phyloP scores from a whole-genome alignment of 2,888 invertebrate species.

The Elgonia sp. region DNA sequence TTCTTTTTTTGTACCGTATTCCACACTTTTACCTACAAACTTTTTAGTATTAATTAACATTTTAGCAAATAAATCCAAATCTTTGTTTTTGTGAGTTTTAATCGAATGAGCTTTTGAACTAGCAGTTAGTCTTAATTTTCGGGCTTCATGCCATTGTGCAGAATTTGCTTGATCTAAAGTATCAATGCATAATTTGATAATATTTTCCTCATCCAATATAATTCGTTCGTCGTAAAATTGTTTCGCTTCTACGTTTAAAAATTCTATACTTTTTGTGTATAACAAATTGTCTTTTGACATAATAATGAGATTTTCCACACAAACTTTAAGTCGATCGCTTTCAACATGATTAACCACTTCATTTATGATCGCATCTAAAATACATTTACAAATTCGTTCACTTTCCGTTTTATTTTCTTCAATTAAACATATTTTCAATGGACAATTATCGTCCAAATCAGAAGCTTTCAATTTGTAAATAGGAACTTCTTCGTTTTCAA shows the following conservation, averaged over 20 bases:
- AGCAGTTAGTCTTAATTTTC: slow-evolving; percentile 55
- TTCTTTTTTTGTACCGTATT: slow-evolving; percentile 70
- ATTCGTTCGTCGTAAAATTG: slow-evolving; percentile 55
- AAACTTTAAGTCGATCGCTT: not conserved
- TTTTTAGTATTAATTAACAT: slow-evolving; percentile 44
- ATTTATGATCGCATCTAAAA: not conserved
- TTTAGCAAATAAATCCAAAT: slow-evolving; percentile 27
- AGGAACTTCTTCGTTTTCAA: not conserved
- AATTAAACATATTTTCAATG: not conserved
- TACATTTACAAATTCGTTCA: slow-evolving; percentile 1
- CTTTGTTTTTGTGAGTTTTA: slow-evolving; percentile 48
- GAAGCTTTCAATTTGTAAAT: not conserved
- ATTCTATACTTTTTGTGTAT: not conserved
- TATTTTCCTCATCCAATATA: slow-evolving; percentile 30
- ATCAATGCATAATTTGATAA: slow-evolving; percentile 43
- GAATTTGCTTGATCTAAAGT: slow-evolving; percentile 53
- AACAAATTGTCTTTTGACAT: slow-evolving; percentile 6
- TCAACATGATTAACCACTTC: not conserved
- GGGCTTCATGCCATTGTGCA: slow-evolving; percentile 52
- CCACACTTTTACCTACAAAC: not conserved
- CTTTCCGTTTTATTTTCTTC: slow-evolving; percentile 15
- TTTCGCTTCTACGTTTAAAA: not conserved
- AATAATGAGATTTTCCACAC: not conserved
- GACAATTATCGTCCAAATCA: not conserved
- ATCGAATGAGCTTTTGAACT: slow-evolving; percentile 65